Percentiles rank a stretch among this genome's conserved stretches.
Conservation (phyloP, 64 coral and sea anemone genomes). For the Pocillopora damicornis region DNA sequence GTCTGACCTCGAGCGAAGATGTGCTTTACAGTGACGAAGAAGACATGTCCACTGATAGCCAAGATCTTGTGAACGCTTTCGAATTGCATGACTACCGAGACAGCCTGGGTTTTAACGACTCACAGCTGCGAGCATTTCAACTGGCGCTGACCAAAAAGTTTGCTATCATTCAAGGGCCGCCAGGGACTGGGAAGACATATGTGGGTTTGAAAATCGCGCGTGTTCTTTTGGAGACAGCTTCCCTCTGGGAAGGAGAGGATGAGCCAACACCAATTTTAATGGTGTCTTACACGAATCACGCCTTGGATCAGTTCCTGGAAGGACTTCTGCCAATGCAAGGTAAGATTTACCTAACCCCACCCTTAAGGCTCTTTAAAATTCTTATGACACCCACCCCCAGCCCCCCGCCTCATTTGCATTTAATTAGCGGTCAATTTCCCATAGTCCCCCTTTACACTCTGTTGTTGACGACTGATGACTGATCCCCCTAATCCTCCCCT, state of each 20-base stretch:
- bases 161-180: slow-evolving; percentile 87
- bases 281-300: slow-evolving; percentile 90
- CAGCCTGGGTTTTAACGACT: slow-evolving; percentile 25
- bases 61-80: not conserved
- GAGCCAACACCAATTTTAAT: slow-evolving; percentile 64
- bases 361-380: too few relatives aligned
- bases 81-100: slow-evolving; percentile 10
- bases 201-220: slow-evolving; percentile 79
- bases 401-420: too few relatives aligned
- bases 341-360: not conserved
- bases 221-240: slow-evolving; percentile 53
- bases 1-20: not conserved
- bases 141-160: slow-evolving; percentile 70
- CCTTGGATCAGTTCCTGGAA: slow-evolving; percentile 81
- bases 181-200: slow-evolving; percentile 91
- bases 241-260: slow-evolving; percentile 49
- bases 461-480: too few relatives aligned
- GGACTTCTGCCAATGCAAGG: slow-evolving; percentile 40
- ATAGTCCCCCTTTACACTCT: not conserved
- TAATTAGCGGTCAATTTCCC: not conserved
- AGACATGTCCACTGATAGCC: not conserved
- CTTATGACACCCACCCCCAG: too few relatives aligned
- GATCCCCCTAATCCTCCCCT: too few relatives aligned
- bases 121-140: slow-evolving; percentile 49
- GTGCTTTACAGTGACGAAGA: not conserved